Conservation (phyloP, 2,888 invertebrate species). For the Cantharis flavilabris region DNA sequence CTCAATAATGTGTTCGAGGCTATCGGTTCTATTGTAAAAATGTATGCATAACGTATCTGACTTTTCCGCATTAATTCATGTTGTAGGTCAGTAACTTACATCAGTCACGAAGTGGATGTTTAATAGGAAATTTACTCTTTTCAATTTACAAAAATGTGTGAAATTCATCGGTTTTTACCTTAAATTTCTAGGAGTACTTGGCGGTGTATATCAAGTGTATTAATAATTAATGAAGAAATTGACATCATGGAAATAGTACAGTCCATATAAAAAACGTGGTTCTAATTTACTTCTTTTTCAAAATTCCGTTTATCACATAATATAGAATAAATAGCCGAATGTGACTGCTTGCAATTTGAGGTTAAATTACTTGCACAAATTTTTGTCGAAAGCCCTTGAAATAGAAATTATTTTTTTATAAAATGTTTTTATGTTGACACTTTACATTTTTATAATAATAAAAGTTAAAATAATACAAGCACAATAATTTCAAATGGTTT, state of each 20-base stretch:
- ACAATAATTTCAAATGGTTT: background rate
- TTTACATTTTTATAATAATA: background rate
- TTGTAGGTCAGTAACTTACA: constrained; percentile 36
- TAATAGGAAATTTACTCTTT: background rate
- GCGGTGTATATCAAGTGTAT: constrained; percentile 5
- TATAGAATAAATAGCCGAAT: background rate
- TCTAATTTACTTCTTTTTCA: constrained; percentile 4
- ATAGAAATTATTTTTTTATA: background rate
- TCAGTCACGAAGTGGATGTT: background rate
- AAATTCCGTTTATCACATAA: background rate
- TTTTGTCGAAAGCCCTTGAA: background rate
- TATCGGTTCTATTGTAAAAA: background rate
- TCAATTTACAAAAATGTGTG: background rate
- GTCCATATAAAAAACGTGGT: constrained; percentile 35
- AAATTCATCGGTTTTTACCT: background rate
- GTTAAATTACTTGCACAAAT: background rate
- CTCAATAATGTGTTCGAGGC: background rate
- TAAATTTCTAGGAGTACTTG: background rate
- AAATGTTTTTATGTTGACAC: background rate
- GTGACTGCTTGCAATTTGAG: background rate
- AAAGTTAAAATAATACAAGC: background rate
- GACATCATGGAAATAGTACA: constrained; percentile 30
- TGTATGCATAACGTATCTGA: constrained; percentile 1
- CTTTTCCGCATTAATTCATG: constrained; percentile 19
- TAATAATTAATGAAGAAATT: constrained; percentile 28